A percentile compares a stretch with the other conserved stretches of the same genome.
Conservation (phyloP, 1,140 invertebrate genomes). For the Pteromalus puparum region DNA sequence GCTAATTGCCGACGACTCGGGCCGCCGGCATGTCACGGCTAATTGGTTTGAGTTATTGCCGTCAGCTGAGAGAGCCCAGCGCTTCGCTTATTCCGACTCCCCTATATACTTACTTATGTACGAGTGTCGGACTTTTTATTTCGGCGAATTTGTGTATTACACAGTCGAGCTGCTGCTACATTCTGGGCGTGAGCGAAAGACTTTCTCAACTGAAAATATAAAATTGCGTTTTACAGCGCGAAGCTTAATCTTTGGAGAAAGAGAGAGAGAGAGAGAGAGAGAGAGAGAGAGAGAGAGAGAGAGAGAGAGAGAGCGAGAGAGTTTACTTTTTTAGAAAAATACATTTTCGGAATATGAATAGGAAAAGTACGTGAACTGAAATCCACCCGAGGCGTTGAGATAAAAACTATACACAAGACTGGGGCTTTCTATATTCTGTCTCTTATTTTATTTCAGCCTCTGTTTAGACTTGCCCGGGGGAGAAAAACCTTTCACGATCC, state of each 20-base stretch:
- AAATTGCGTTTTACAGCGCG: no score
- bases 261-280: no score
- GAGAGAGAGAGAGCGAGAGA: no score
- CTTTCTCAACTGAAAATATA: no score
- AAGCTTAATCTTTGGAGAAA: no score
- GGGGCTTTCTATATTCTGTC: not conserved
- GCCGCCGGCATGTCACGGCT: slow-evolving; percentile 60
- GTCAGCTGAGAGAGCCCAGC: not conserved
- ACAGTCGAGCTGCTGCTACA: no score
- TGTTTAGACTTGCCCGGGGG: not conserved
- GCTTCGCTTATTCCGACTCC: slow-evolving; percentile 53
- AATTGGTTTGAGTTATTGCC: slow-evolving; percentile 68
- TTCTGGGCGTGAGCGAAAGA: no score
- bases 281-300: no score
- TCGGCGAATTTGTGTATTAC: not conserved
- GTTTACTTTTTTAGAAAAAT: not conserved
- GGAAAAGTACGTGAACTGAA: slow-evolving; percentile 15
- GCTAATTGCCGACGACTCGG: slow-evolving; percentile 67
- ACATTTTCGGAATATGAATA: slow-evolving; percentile 1
- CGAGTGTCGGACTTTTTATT: not conserved
- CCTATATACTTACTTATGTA: not conserved
- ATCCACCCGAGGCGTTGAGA: slow-evolving; percentile 37
- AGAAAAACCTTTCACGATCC: not conserved
- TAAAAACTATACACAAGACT: slow-evolving; percentile 22
- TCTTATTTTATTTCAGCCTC: slow-evolving; percentile 19